These are phyloP conservation scores for Sarotherodon lohbergeri DNA, from an alignment of 2,113 vertebrate species.

Conservation along the genomic window DNA sequence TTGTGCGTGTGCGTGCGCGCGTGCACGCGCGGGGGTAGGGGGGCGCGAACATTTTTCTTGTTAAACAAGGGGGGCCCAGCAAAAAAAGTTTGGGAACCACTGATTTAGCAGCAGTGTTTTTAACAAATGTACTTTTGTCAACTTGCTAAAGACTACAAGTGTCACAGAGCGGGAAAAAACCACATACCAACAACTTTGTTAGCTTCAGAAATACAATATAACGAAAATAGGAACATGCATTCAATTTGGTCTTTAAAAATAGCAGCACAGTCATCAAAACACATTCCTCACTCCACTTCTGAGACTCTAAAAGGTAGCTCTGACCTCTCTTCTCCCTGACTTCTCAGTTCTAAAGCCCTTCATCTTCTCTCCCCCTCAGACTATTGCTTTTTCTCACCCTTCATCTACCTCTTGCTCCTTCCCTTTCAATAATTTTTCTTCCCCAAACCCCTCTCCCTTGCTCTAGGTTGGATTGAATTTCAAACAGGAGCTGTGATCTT, in stretches of 20 bases:
- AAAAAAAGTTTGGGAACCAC: no score
- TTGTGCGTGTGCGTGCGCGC: no score
- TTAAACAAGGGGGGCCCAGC: no score
- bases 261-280: neutral
- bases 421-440: neutral
- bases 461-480: neutral
- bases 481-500: conserved; percentile 22
- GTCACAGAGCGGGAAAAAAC: neutral
- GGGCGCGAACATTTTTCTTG: no score
- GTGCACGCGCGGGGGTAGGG: no score
- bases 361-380: neutral
- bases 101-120: neutral
- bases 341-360: neutral
- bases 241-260: neutral
- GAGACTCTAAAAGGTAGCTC: neutral
- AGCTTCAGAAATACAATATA: neutral
- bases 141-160: neutral
- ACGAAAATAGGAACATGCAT: neutral
- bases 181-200: neutral
- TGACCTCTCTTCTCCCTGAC: neutral
- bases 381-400: neutral
- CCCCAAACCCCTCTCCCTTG: fast-evolving
- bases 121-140: neutral
- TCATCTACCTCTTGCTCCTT: neutral
- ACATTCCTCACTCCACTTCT: neutral